Conservation (phyloP, 2,113 vertebrate species). For the Camarhynchus parvulus region DNA sequence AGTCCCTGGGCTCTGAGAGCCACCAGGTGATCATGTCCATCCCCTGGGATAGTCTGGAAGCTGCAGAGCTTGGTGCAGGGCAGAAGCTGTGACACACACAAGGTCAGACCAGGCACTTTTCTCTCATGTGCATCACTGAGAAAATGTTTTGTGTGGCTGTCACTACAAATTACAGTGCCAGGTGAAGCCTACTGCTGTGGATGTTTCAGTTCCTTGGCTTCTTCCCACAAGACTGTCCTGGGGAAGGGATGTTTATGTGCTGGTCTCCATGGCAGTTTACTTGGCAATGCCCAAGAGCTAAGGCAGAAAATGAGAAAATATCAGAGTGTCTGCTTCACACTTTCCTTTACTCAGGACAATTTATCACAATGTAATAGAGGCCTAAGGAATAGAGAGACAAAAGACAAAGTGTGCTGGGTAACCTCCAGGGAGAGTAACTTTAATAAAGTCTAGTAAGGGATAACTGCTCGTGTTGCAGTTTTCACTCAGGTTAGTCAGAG, state of each 20-base stretch:
- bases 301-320: not conserved
- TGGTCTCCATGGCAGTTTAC: rapidly evolving
- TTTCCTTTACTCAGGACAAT: not conserved
- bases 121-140: not conserved
- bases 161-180: not conserved
- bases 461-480: not conserved
- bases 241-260: not conserved
- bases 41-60: not conserved
- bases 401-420: not conserved
- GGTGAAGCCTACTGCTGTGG: not conserved
- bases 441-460: not conserved
- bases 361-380: not conserved
- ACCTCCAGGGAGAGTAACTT: not conserved
- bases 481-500: not conserved
- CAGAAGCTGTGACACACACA: not conserved
- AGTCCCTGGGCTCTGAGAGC: not conserved
- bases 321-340: not conserved
- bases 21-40: not conserved
- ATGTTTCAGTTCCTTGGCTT: not conserved
- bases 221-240: not conserved
- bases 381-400: not conserved
- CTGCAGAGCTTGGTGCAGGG: not conserved
- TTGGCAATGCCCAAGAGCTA: not conserved
- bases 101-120: not conserved
- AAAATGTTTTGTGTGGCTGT: not conserved